Base-by-base conservation (phyloP, 1,140 invertebrate species). In the Camponotus floridanus region DNA sequence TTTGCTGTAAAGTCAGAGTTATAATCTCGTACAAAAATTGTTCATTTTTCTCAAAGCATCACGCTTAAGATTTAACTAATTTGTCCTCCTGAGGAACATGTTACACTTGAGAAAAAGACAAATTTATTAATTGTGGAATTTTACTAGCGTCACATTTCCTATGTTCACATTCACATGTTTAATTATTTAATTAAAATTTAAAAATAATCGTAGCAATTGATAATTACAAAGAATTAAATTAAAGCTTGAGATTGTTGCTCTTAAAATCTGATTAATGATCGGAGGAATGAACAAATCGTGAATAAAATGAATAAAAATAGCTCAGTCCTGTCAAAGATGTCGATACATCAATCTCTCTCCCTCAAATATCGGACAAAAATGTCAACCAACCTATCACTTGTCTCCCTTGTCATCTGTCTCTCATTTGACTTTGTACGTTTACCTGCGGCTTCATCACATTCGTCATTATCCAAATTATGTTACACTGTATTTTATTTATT, bases 261-360 rank as follows among this genome's bases (percentile, higher is more conserved):
- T 61, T 68, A 45, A 80, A 80, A 57, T 73, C 70, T 33, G 48
- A 36, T 81, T 48, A 61, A 3, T 55, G 59, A 73, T 45, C 13
- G 45, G 33, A 42, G 42, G 18, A 42, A 11, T 45, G 11, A 81
- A 45, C 36, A 13, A 62, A 83, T 74, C 55, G 1, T 26, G 26
- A 26, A 26, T 26, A 33, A n/a, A 26, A 13, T 80, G 68, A 73
- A 61, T 18, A 11, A 64, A 33, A 26, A 33, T 21, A 21, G 26
- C 55, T 31, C 26, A 2, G 3, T 45, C 31, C 39, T 55, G 73
- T 83, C 55, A 62, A 73, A 74, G 26, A 61, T 61, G 68, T 83
- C 79, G n/a, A 81, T 59, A 31, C 64, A 70, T 81, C 78, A 26
- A 42, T 68, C 48, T 51, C 3, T 51, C 13, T 51, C 13, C 5